Percentiles rank a stretch among this genome's conserved stretches.
These are phyloP conservation scores for Malurus cyaneus DNA, from an alignment of 2,113 vertebrate species.

Conservation along the genomic window DNA sequence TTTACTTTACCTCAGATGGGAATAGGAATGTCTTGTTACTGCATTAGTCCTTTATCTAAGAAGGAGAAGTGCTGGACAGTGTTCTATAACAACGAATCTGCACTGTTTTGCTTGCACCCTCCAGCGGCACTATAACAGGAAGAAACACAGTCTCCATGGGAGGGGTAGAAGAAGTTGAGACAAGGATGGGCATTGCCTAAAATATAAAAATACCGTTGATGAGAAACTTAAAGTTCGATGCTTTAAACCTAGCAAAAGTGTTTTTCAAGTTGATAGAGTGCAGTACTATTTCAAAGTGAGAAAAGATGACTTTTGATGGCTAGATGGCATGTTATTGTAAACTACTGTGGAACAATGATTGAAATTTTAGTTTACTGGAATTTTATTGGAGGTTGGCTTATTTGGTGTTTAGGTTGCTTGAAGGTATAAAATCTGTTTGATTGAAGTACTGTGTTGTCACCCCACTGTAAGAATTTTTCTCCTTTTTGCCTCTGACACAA, in stretches of 20 bases:
- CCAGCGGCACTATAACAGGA: background rate
- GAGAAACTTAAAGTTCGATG: background rate
- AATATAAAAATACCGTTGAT: background rate
- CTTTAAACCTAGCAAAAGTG: background rate
- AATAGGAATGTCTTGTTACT: slow-evolving; percentile 2
- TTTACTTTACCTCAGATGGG: background rate
- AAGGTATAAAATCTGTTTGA: background rate
- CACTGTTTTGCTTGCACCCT: background rate
- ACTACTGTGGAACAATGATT: background rate
- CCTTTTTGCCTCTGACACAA: background rate
- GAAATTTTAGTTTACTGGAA: background rate
- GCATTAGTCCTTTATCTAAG: background rate
- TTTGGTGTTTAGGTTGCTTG: background rate
- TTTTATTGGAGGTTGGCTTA: background rate
- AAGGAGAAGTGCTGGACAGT: background rate
- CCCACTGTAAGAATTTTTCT: fast-evolving
- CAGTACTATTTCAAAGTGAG: background rate
- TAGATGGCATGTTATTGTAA: background rate
- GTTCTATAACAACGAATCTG: background rate
- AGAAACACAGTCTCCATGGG: background rate
- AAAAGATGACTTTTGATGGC: background rate
- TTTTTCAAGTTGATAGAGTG: background rate
- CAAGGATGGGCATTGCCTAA: background rate
- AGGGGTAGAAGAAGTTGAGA: background rate
- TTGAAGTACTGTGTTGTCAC: background rate